Percentiles rank a stretch among this genome's conserved stretches.
phyloP scores from a whole-genome alignment of 2,888 invertebrate species.

The Diabrotica balteata region DNA sequence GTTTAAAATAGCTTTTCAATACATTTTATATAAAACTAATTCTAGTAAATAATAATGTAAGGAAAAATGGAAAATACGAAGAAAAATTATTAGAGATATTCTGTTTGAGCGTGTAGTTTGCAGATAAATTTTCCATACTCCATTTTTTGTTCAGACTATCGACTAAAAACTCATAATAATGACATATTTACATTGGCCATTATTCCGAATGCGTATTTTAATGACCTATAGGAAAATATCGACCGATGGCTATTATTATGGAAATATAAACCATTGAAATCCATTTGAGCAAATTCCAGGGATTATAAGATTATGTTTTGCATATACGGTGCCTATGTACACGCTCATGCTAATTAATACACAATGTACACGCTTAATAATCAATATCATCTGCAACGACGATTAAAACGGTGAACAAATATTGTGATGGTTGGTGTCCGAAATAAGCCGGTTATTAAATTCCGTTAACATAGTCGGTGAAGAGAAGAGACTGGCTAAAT shows the following conservation, averaged over 20 bases:
- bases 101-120: too few relatives aligned
- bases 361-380: constrained; percentile 28
- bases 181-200: too few relatives aligned
- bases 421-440: too few relatives aligned
- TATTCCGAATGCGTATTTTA: background rate
- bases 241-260: constrained; percentile 15
- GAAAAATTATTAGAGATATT: too few relatives aligned
- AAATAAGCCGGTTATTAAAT: background rate
- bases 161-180: too few relatives aligned
- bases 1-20: too few relatives aligned
- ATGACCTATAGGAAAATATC: constrained; percentile 7
- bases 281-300: constrained; percentile 26
- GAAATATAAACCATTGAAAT: constrained; percentile 23
- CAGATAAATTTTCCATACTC: too few relatives aligned
- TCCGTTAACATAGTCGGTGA: background rate
- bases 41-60: too few relatives aligned
- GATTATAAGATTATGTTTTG: constrained; percentile 33
- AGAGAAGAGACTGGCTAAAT: background rate
- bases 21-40: too few relatives aligned
- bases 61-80: too few relatives aligned
- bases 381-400: constrained; percentile 18
- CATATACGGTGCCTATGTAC: constrained; percentile 19
- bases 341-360: constrained; percentile 25
- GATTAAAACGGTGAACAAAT: too few relatives aligned
- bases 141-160: too few relatives aligned